Base-by-base conservation (phyloP, 2,888 invertebrate genomes). In the Frankliniella intonsa region DNA sequence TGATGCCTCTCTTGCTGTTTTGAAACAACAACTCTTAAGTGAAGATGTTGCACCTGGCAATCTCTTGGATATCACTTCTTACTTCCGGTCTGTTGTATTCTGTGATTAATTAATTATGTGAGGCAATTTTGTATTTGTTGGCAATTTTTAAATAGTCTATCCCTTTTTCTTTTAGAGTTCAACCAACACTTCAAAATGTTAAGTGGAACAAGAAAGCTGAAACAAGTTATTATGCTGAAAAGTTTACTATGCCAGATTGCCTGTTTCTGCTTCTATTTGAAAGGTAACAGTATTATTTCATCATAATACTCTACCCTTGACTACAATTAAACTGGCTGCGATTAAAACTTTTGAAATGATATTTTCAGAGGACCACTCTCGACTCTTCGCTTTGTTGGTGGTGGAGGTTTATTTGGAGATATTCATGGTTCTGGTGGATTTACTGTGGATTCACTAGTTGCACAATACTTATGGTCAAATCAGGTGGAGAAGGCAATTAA, bases 401-500 rank as follows among this genome's bases (percentile, higher is more conserved):
- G 90, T 50, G 87, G 89, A 85, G 89, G 88, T 83, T 83, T 85
- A 62, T 82, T 83, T 80, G 84, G 89, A 5, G 89, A 89, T 84
- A 87, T 88, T 51, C 89, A 89, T 84, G 88, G 88, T 82, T 87
- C 88, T 3, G 88, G 90, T 3, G 89, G 90, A 3, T 88, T 92
- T n/a, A 90, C 92, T 3, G 90, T 91, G 2, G 90, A 92, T 84
- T 89, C 90, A 62, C 87, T 93, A 81, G 89, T 92, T 65, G 90
- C 90, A 84, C 91, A 91, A 85, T 94, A 94, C 87, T 88, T 94
- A 83, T 90, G 90, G 81, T 87, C 90, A 81, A 90, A 90, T 84
- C 92, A 92, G 86, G 88, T 92, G 17, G 93, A 94, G 85, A 91
- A 92, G 85, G 94, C 94, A 7, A 91, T 94, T 17, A 91, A 92